phyloP scores from a whole-genome alignment of 2,888 invertebrate species.

The Seira sanloemensis region DNA sequence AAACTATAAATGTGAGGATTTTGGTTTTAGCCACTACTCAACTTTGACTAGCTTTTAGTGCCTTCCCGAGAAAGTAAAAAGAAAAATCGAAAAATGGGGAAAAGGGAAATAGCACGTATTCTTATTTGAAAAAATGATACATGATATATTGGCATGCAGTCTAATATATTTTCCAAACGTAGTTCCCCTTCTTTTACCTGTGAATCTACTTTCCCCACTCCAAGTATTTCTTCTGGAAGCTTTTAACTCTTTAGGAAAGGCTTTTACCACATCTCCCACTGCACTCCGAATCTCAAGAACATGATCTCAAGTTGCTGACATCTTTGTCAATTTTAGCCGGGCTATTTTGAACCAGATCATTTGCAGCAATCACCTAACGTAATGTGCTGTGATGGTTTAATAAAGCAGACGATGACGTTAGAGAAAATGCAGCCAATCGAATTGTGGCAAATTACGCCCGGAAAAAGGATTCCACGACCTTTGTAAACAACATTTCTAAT shows the following conservation, averaged over 20 bases:
- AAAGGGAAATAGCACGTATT: too few relatives aligned
- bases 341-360: background rate
- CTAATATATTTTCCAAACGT: background rate
- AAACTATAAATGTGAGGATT: background rate
- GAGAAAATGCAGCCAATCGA: constrained; percentile 9
- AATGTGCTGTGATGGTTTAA: background rate
- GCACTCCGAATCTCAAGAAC: background rate
- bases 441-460: too few relatives aligned
- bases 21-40: background rate
- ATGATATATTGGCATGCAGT: constrained; percentile 2
- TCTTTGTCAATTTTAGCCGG: background rate
- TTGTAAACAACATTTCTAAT: too few relatives aligned
- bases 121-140: constrained; percentile 9
- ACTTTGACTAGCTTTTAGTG: background rate
- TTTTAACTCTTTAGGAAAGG: background rate
- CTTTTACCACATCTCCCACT: background rate
- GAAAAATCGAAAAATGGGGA: background rate
- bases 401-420: background rate
- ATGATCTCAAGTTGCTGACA: background rate
- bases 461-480: too few relatives aligned
- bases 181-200: background rate
- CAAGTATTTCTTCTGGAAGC: background rate
- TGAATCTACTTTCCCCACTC: background rate
- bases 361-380: background rate
- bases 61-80: background rate